phyloP scores from a whole-genome alignment of 2,113 vertebrate species.

The Epinephelus cyanopodus region DNA sequence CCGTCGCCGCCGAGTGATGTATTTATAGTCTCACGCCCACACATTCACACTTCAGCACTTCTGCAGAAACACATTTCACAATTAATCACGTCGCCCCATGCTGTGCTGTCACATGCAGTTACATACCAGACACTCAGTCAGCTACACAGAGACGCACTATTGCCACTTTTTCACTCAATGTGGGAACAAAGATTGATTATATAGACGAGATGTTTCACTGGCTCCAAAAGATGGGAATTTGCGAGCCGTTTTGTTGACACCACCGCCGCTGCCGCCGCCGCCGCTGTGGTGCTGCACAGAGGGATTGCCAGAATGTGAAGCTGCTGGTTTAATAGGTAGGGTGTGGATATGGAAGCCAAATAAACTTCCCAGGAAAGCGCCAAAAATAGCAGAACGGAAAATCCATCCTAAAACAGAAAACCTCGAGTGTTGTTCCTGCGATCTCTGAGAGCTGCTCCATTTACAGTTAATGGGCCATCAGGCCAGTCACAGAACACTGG shows the following conservation, averaged over 20 bases:
- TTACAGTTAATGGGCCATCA: conserved; percentile 34
- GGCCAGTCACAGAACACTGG: conserved; percentile 16
- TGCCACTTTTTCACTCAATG: conserved; percentile 53
- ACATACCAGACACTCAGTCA: conserved; percentile 68
- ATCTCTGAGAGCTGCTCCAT: conserved; percentile 28
- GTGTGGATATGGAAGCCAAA: conserved; percentile 63
- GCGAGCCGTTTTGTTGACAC: conserved; percentile 39
- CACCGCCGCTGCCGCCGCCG: too few species aligned
- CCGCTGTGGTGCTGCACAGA: not conserved
- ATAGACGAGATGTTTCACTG: conserved; percentile 2
- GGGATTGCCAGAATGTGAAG: conserved; percentile 41
- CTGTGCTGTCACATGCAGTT: conserved; percentile 73
- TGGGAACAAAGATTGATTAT: conserved; percentile 39
- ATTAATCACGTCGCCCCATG: conserved; percentile 72
- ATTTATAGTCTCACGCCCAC: conserved; percentile 79
- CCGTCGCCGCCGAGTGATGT: conserved; percentile 53
- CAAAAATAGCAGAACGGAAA: conserved; percentile 66
- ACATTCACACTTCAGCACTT: conserved; percentile 73
- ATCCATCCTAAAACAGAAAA: conserved; percentile 63
- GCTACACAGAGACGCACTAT: conserved; percentile 58
- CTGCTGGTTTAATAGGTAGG: conserved; percentile 69
- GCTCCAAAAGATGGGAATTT: conserved; percentile 5
- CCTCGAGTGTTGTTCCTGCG: conserved; percentile 42
- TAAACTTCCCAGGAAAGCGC: conserved; percentile 66
- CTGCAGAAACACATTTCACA: conserved; percentile 72